phyloP scores from a whole-genome alignment of 1,140 invertebrate genomes.

The Parasteatoda tepidariorum region DNA sequence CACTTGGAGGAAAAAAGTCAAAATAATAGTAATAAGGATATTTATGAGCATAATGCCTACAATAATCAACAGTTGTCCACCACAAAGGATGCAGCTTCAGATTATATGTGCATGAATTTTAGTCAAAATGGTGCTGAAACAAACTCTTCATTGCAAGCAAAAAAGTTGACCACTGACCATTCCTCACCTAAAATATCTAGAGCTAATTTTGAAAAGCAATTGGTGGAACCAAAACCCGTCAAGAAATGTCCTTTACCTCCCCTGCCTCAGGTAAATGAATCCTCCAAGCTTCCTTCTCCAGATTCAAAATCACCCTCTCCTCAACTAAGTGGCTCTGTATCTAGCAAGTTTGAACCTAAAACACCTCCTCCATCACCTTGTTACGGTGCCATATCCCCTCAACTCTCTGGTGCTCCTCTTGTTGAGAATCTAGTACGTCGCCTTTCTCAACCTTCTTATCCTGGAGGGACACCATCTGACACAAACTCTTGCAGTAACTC shows the following conservation, averaged over 20 bases:
- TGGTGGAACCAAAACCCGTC: neutral
- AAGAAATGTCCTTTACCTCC: neutral
- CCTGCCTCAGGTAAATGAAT: slow-evolving; percentile 26
- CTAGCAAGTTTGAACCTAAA: slow-evolving; percentile 18
- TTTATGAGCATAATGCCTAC: neutral
- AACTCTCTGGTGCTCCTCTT: slow-evolving; percentile 21
- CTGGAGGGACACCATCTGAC: neutral
- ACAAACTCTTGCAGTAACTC: slow-evolving; percentile 68
- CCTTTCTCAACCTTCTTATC: slow-evolving; percentile 9
- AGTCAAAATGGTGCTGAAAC: neutral
- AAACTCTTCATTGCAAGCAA: neutral
- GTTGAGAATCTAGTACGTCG: slow-evolving; percentile 26
- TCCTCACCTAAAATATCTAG: neutral
- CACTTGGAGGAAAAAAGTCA: neutral
- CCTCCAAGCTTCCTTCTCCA: slow-evolving; percentile 20
- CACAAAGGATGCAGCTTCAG: neutral
- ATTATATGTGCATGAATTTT: slow-evolving; percentile 56
- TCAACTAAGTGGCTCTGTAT: neutral
- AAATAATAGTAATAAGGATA: neutral
- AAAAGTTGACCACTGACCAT: slow-evolving; percentile 2
- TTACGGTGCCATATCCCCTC: slow-evolving; percentile 28
- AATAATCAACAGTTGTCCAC: neutral
- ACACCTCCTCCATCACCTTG: slow-evolving; percentile 52
- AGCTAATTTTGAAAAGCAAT: neutral
- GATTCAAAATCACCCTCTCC: slow-evolving; percentile 16